A percentile compares a stretch with the other conserved stretches of the same genome.
These are phyloP conservation scores for Dermatophagoides farinae DNA, from an alignment of 1,140 invertebrate species.

Conservation along the genomic window DNA sequence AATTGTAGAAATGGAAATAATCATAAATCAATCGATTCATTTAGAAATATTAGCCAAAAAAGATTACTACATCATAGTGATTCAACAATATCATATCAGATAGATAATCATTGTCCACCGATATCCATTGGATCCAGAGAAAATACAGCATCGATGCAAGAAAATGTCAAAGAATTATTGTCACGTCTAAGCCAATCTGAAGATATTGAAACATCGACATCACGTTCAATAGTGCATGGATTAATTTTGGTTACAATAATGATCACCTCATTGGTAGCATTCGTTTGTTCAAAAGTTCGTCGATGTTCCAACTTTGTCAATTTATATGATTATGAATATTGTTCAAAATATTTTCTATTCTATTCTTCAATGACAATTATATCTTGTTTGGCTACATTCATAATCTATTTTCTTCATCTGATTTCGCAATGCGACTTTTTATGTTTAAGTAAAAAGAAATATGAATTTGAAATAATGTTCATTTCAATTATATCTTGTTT, in stretches of 20 bases:
- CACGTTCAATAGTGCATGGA: slow-evolving; percentile 10
- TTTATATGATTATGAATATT: not conserved
- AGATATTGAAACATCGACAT: slow-evolving; percentile 9
- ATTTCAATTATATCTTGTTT: not conserved
- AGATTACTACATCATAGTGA: not conserved
- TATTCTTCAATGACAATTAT: slow-evolving; percentile 10
- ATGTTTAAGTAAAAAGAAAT: slow-evolving; percentile 6
- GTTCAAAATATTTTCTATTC: not conserved
- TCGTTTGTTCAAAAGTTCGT: slow-evolving; percentile 10
- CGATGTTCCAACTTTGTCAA: slow-evolving; percentile 3
- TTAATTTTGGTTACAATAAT: slow-evolving; percentile 12
- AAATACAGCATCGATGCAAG: not conserved
- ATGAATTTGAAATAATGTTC: slow-evolving; percentile 4
- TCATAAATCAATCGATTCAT: too few species aligned
- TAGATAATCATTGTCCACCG: not conserved
- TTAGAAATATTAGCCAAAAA: not conserved
- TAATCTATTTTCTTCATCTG: slow-evolving; percentile 15
- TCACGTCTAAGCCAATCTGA: not conserved
- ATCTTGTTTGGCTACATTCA: slow-evolving; percentile 11
- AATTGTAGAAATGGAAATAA: too few species aligned
- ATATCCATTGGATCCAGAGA: too few species aligned
- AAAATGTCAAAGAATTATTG: not conserved
- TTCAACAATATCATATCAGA: not conserved
- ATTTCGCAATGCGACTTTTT: slow-evolving; percentile 15
- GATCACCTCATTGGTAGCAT: slow-evolving; percentile 11